A percentile compares a stretch with the other conserved stretches of the same genome.
Conservation (phyloP, 2,113 vertebrate species). For the Nannospalax galili region DNA sequence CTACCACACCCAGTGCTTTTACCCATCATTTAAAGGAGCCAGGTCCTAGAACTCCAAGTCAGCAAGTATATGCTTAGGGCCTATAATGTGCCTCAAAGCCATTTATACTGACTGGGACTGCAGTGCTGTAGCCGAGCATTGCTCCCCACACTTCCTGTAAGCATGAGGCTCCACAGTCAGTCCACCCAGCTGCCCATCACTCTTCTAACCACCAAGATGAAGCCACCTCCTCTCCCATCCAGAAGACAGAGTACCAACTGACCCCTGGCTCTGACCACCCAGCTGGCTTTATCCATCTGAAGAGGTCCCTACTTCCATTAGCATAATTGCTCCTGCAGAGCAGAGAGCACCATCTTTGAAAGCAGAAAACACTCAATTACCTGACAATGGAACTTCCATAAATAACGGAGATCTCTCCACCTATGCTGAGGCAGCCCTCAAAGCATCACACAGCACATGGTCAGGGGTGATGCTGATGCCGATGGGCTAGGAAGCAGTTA, state of each 20-base stretch:
- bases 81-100: slow-evolving; percentile 31
- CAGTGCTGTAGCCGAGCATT: not conserved
- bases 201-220: slow-evolving; percentile 44
- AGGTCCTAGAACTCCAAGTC: slow-evolving; percentile 62
- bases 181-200: not conserved
- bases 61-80: slow-evolving; percentile 12
- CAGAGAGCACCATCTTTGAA: slow-evolving; percentile 38
- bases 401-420: slow-evolving; percentile 15
- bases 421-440: not conserved
- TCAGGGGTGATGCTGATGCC: not conserved
- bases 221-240: slow-evolving; percentile 60
- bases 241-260: slow-evolving; percentile 61
- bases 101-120: not conserved
- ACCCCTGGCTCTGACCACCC: slow-evolving; percentile 62
- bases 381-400: slow-evolving; percentile 36
- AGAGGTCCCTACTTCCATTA: slow-evolving; percentile 71
- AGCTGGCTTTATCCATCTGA: slow-evolving; percentile 55
- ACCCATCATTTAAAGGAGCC: slow-evolving; percentile 16
- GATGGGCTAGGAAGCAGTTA: not conserved
- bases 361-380: not conserved
- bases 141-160: not conserved
- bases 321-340: slow-evolving; percentile 33
- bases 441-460: not conserved
- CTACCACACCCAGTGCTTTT: not conserved
- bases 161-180: not conserved